Conservation (phyloP, 1,140 invertebrate genomes). For the Coenobita brevimanus region DNA sequence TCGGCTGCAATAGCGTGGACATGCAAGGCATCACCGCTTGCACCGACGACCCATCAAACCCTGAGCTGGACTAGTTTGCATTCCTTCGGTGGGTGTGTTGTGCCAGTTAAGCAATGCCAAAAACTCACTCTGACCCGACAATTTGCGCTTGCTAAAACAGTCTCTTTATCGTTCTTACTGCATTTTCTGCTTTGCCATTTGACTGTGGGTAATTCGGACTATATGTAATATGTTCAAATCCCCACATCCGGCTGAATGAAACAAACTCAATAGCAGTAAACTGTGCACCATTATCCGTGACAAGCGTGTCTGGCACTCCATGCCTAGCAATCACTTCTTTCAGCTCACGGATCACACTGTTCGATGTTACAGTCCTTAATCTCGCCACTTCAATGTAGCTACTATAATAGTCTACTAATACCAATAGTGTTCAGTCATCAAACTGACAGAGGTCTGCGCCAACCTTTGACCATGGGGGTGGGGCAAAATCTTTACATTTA, state of each 20-base stretch:
- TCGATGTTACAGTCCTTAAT: conserved; percentile 39
- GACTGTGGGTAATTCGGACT: neutral
- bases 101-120: neutral
- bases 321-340: conserved; percentile 58
- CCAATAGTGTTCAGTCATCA: conserved; percentile 13
- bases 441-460: conserved; percentile 28
- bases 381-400: conserved; percentile 65
- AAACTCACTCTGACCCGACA: neutral
- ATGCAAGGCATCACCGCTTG: no score
- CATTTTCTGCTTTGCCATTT: conserved; percentile 8
- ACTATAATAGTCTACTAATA: conserved; percentile 70
- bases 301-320: conserved; percentile 69
- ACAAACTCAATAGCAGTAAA: conserved; percentile 42
- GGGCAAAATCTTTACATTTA: neutral
- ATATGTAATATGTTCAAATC: neutral
- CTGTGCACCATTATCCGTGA: conserved; percentile 70
- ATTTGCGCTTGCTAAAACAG: neutral
- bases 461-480: conserved; percentile 9
- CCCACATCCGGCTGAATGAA: neutral
- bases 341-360: conserved; percentile 52
- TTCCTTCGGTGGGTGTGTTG: no score
- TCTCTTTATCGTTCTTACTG: neutral
- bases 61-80: no score
- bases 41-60: no score
- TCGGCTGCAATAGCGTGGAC: no score